phyloP scores from a whole-genome alignment of 2,797 vertebrate genomes.

The Notolabrus celidotus region DNA sequence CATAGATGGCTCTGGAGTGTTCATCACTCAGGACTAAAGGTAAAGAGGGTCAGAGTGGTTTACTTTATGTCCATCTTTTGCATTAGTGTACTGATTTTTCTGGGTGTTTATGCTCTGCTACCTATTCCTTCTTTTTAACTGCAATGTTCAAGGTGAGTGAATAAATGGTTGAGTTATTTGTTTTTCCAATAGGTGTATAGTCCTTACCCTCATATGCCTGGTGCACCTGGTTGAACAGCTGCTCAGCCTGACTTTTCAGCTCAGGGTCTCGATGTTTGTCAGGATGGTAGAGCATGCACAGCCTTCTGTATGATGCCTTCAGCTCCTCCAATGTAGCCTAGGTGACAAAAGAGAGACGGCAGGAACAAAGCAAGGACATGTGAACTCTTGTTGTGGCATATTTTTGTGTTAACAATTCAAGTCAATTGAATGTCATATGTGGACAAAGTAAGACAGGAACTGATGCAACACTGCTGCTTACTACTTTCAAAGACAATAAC shows the following conservation, averaged over 20 bases:
- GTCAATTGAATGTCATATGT: too few relatives aligned
- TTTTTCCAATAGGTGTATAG: not conserved
- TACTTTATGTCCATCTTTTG: not conserved
- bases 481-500: too few relatives aligned
- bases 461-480: too few relatives aligned
- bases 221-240: constrained; percentile 96
- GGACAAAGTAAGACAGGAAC: too few relatives aligned
- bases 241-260: constrained; percentile 93
- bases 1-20: constrained; percentile 97
- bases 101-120: not conserved
- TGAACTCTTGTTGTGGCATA: too few relatives aligned
- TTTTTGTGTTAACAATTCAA: too few relatives aligned
- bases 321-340: constrained; percentile 97
- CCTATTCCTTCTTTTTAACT: not conserved
- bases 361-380: not conserved
- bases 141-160: not conserved
- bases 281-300: constrained; percentile 98
- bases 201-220: constrained; percentile 95
- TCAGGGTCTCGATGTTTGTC: constrained; percentile 98
- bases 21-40: constrained; percentile 93
- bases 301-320: constrained; percentile 93
- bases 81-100: not conserved
- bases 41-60: not conserved
- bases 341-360: constrained; percentile 5
- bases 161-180: not conserved